Evolutionary conservation across 2,888 invertebrate genomes (phyloP), one percentile per base, ranked within the genome.

Genomic region (Zygogramma bicolorata): DNA sequence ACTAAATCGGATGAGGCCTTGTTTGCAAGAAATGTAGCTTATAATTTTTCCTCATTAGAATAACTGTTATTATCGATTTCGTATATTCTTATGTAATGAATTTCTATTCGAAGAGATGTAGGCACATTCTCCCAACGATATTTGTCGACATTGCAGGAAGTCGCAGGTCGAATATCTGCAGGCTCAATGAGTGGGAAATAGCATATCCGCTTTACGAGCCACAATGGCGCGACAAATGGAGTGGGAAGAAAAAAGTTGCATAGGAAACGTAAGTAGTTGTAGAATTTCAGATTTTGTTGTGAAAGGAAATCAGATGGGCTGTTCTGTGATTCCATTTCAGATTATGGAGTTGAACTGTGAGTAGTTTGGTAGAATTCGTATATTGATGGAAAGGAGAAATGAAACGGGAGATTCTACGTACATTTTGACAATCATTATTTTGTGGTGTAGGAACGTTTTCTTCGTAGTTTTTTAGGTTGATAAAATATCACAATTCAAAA

Each of bases 191-290:
- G 68, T 67, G 68, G 68, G 68, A 63, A 59, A 71, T 34, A 40
- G 63, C 68, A 71, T 71, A 67, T 71, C 67, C 67, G 71, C 49
- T 68, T 25, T 22, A 67, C 46, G 46, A 53, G 46, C 67, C 58
- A 61, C 59, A 59, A 27, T 63, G 67, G n/a, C 67, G 61, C 67
- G 67, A 71, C 71, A 71, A 42, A 62, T 42, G 3, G 42, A 62
- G 42, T 62, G 42, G 62, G 42, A 62, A 42, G 62, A 62, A 38
- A 31, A 62, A 34, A 10, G 1, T 25, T 27, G 25, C 15, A 27
- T 22, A 27, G 42, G 25, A 42, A 42, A 62, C 42, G 25, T 62
- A 10, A 1, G 5, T n/a, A 34, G 40, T 27, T 62, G 27, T 27
- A 8, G 27, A 34, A 61, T 2, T 34, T 38, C 8, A 15, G 22